Evolutionary conservation across 2,888 invertebrate genomes (phyloP).

Genomic region (Nephrocerus scutellatus): DNA sequence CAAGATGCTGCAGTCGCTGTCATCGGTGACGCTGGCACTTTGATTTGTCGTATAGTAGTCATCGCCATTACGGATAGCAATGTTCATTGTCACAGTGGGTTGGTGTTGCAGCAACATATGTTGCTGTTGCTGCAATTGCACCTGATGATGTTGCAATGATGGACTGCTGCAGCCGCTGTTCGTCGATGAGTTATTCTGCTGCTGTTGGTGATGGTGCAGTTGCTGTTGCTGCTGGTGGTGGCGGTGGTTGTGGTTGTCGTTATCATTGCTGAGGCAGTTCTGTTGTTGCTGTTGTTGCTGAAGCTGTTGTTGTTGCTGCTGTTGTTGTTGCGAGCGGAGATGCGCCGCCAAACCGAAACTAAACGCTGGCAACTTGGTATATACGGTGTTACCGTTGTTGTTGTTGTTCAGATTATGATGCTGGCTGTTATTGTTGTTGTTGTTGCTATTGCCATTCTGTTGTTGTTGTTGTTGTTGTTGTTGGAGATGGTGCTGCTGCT

Average conservation of each 20-base stretch:
- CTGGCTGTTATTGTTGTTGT: constrained; percentile 7
- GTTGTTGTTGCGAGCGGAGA: constrained; percentile 11
- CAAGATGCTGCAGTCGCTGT: constrained; percentile 36
- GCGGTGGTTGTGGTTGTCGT: constrained; percentile 23
- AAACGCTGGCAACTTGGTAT: too few relatives aligned
- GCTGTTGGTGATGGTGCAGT: constrained; percentile 13
- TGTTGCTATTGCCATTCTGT: constrained; percentile 5
- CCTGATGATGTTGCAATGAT: background rate
- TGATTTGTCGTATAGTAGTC: constrained; percentile 33
- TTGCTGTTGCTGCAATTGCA: constrained; percentile 25
- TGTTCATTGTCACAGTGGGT: constrained; percentile 40
- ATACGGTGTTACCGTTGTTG: constrained; percentile 3
- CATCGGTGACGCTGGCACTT: constrained; percentile 32
- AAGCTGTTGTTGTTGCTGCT: too few relatives aligned
- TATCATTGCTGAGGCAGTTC: constrained; percentile 22
- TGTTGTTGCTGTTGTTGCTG: too few relatives aligned
- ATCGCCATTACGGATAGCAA: constrained; percentile 36
- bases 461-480: constrained; percentile 12
- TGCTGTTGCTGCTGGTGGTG: constrained; percentile 19
- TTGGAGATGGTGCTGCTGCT: constrained; percentile 22
- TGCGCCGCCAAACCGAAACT: constrained; percentile 16
- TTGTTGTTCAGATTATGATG: constrained; percentile 9
- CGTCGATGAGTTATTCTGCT: background rate
- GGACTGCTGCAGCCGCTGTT: background rate
- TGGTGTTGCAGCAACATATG: background rate